Evolutionary conservation across 2,888 invertebrate species (phyloP), one percentile per base, ranked within the genome.

Genomic region (Chirona hameri): DNA sequence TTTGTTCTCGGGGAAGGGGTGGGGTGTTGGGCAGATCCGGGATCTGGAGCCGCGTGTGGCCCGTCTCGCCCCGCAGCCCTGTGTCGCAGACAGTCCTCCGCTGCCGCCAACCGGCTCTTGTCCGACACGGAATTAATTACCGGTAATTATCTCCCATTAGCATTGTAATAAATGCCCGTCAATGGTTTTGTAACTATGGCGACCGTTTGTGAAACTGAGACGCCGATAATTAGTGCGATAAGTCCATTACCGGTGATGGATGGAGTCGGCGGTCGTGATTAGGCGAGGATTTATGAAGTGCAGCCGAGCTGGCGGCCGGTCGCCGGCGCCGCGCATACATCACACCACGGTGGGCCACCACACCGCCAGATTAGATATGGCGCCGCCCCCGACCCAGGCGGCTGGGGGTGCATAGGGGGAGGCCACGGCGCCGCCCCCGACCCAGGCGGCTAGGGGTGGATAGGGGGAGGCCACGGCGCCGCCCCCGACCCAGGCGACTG

Each of bases 131-230:
- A 76, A 76, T 76, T 76, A 76, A 76, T 76, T 76, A 76, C 18
- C 31, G 39, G 76, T 76, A 76, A 76, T 76, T 76, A 76, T 15
- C 31, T 76, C 76, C 76, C 76, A 76, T 76, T 76, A 76, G 76
- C 76, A 76, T 76, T 76, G 76, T 76, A 76, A 76, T 76, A 14
- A 76, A 39, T 76, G 76, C 31, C 76, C 21, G 39, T 39, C 76
- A 5, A 76, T 76, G 76, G 76, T 76, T 76, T 31, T 76, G 76
- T 76, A 76, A 76, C 39, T 21, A 39, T 21, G 76, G 39, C 3
- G 76, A 76, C 39, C 24, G 76, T 21, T 39, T 39, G 76, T 39
- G 76, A 39, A 39, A 76, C 76, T 29, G 76, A 76, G 76, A 31
- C 39, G 21, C 39, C 76, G 76, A 76, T 76, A 39, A 76, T 76